These are phyloP conservation scores for Reinhardtius hippoglossoides DNA, from an alignment of 2,113 vertebrate genomes.

Conservation along the genomic window DNA sequence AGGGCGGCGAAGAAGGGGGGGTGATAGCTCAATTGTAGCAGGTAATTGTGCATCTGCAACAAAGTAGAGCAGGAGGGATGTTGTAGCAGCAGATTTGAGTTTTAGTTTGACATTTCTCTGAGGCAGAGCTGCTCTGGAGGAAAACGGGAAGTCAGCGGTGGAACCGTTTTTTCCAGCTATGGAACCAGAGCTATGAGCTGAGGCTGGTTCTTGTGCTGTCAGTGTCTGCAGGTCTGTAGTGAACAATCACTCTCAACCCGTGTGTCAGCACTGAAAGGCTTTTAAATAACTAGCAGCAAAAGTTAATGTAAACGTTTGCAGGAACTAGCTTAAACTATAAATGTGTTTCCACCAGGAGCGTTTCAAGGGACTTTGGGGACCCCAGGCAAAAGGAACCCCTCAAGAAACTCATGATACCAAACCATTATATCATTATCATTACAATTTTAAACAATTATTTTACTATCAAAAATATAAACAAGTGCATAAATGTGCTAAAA, in stretches of 20 bases:
- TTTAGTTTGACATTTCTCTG: constrained; percentile 59
- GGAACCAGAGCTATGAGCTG: background rate
- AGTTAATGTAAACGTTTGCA: background rate
- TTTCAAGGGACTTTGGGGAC: no score
- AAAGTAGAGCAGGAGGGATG: constrained; percentile 29
- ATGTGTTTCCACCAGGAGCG: background rate
- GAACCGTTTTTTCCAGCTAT: background rate
- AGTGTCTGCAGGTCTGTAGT: background rate
- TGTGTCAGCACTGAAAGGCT: background rate
- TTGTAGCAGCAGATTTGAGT: constrained; percentile 74
- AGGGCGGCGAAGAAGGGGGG: background rate
- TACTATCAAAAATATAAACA: no score
- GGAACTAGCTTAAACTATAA: background rate
- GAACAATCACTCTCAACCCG: background rate
- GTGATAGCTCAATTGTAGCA: constrained; percentile 54
- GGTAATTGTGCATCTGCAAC: constrained; percentile 40
- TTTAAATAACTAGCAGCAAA: background rate
- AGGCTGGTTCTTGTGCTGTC: background rate
- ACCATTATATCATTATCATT: no score
- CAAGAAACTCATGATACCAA: no score
- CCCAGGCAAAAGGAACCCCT: no score
- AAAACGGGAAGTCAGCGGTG: background rate
- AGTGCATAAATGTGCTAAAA: no score
- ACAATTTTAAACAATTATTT: no score
- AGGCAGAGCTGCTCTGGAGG: constrained; percentile 63